Conservation (phyloP, 2,888 invertebrate genomes). For the Phasia obesa region DNA sequence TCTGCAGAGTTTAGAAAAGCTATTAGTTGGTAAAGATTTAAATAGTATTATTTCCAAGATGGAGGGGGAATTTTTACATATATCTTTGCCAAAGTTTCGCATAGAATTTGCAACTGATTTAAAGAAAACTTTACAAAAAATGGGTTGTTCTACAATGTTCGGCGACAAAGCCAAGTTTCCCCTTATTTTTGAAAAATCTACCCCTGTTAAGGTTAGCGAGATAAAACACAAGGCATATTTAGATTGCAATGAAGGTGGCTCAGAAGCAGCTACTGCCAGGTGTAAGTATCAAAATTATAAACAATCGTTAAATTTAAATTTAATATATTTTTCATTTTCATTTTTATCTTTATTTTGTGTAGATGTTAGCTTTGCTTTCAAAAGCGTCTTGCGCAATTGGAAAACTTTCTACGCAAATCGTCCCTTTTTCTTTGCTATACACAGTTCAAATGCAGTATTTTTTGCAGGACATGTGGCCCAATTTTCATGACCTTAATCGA, state of each 20-base stretch:
- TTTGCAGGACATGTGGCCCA: slow-evolving; percentile 77
- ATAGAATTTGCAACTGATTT: not conserved
- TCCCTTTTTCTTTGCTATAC: slow-evolving; percentile 79
- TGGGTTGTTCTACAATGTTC: not conserved
- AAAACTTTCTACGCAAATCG: slow-evolving; percentile 78
- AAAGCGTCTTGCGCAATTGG: slow-evolving; percentile 74
- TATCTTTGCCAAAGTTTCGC: not conserved
- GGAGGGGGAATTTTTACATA: not conserved
- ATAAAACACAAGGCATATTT: not conserved
- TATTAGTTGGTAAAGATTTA: not conserved
- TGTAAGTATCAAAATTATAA: not conserved
- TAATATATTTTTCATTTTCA: not conserved
- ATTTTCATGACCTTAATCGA: slow-evolving; percentile 44
- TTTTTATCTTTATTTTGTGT: not conserved
- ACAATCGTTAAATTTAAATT: not conserved
- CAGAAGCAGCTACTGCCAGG: not conserved
- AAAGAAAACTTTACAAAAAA: not conserved
- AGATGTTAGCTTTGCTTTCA: not conserved
- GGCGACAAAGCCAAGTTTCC: not conserved
- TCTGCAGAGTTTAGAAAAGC: not conserved
- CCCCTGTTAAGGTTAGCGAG: not conserved
- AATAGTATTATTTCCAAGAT: not conserved
- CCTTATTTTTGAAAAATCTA: not conserved
- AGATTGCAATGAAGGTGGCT: not conserved
- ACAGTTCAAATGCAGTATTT: slow-evolving; percentile 74